Percentiles rank a stretch among this genome's conserved stretches.
These are phyloP conservation scores for Phrynocephalus versicolor DNA, from an alignment of 2,113 vertebrate genomes.

Conservation along the genomic window DNA sequence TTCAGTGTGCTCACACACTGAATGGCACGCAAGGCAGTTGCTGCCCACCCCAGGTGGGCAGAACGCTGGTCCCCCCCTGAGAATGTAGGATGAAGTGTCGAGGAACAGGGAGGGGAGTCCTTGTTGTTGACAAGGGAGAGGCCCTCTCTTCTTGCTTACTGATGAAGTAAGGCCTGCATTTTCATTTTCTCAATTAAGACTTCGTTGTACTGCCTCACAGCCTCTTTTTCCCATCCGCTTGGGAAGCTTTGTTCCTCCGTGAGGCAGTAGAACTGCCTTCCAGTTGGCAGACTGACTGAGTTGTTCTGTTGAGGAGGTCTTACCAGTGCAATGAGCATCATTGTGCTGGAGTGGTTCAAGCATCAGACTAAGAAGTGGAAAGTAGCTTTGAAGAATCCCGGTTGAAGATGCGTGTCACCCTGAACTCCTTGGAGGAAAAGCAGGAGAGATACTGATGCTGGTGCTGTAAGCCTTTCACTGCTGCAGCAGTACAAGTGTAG, in stretches of 20 bases:
- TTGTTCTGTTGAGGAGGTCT: no score
- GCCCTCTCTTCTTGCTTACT: background rate
- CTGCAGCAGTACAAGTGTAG: background rate
- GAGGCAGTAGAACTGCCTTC: background rate
- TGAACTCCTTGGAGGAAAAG: no score
- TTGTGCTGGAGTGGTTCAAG: background rate
- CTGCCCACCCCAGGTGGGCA: background rate
- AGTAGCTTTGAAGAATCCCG: no score
- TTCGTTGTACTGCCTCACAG: fast-evolving
- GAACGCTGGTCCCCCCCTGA: background rate
- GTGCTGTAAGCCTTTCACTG: background rate
- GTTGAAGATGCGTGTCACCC: no score
- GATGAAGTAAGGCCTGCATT: background rate
- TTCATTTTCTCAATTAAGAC: background rate
- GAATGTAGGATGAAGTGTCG: background rate
- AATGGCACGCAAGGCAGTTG: conserved; percentile 24
- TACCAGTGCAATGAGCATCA: no score
- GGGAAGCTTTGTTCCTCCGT: background rate
- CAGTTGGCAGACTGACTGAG: background rate
- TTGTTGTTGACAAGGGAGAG: background rate
- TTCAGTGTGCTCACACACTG: conserved; percentile 51
- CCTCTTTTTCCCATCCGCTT: background rate
- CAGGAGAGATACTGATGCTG: no score
- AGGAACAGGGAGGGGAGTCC: background rate
- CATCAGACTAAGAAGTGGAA: background rate